These are phyloP conservation scores for Dendrocopos noguchii DNA, from an alignment of 2,113 vertebrate species.

Conservation along the genomic window DNA sequence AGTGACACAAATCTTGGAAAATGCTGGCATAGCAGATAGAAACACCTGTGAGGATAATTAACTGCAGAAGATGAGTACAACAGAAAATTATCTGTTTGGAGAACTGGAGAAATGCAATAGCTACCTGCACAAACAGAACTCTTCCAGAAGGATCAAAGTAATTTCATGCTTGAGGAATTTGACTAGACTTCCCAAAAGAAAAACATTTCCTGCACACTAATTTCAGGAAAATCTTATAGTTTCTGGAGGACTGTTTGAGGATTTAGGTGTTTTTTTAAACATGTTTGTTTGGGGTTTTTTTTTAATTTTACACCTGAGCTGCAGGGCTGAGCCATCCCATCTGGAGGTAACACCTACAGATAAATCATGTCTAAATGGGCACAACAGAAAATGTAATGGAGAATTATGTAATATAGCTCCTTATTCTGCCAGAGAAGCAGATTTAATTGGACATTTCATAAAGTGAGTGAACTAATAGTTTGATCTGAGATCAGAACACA, in stretches of 20 bases:
- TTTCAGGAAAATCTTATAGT: not conserved
- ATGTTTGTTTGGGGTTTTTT: not conserved
- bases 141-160: not conserved
- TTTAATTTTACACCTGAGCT: slow-evolving; percentile 23
- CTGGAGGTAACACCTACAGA: slow-evolving; percentile 13
- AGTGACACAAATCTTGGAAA: not conserved
- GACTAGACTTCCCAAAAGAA: not conserved
- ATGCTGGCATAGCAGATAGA: not conserved
- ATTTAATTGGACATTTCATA: not conserved
- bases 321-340: slow-evolving; percentile 2
- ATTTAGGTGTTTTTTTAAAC: not conserved
- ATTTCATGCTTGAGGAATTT: not conserved
- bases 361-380: not conserved
- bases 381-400: not conserved
- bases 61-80: not conserved
- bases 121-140: not conserved
- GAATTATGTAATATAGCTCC: not conserved
- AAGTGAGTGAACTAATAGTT: not conserved
- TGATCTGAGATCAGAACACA: not conserved
- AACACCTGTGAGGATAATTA: not conserved
- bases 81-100: not conserved
- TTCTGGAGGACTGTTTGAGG: not conserved
- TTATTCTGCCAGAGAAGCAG: not conserved
- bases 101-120: not conserved
- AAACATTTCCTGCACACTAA: not conserved